Percentiles rank a stretch among this genome's conserved stretches.
phyloP scores from a whole-genome alignment of 2,113 vertebrate species.

The Mionectes macconnelli region DNA sequence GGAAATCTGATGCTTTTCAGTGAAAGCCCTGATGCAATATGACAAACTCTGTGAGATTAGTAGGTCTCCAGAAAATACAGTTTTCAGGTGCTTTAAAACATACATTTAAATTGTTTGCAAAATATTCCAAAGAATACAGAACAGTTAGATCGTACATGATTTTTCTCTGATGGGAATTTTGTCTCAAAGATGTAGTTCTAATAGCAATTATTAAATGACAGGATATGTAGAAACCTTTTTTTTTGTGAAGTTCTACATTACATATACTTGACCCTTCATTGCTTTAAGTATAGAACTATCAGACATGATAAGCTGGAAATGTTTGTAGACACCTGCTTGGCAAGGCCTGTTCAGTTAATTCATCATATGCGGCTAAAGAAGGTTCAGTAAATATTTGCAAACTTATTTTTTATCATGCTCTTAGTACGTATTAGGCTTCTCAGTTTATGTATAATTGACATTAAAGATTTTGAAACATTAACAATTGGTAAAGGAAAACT shows the following conservation, averaged over 20 bases:
- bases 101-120: neutral
- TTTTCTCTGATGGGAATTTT: neutral
- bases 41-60: neutral
- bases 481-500: neutral
- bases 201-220: neutral
- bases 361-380: neutral
- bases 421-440: neutral
- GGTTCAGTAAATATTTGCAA: neutral
- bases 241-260: neutral
- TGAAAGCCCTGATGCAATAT: neutral
- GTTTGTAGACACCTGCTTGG: neutral
- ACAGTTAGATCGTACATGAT: neutral
- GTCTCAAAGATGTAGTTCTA: neutral
- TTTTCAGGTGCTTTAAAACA: conserved; percentile 16
- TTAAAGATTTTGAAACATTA: neutral
- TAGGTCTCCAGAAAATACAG: neutral
- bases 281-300: neutral
- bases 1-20: neutral
- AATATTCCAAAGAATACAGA: neutral
- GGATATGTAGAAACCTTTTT: neutral
- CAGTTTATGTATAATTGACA: neutral
- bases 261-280: neutral
- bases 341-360: neutral
- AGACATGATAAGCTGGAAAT: neutral
- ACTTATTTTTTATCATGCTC: neutral